Percentiles rank a stretch among this genome's conserved stretches.
phyloP scores from a whole-genome alignment of 2,888 invertebrate species.

The Andrena flavipes region DNA sequence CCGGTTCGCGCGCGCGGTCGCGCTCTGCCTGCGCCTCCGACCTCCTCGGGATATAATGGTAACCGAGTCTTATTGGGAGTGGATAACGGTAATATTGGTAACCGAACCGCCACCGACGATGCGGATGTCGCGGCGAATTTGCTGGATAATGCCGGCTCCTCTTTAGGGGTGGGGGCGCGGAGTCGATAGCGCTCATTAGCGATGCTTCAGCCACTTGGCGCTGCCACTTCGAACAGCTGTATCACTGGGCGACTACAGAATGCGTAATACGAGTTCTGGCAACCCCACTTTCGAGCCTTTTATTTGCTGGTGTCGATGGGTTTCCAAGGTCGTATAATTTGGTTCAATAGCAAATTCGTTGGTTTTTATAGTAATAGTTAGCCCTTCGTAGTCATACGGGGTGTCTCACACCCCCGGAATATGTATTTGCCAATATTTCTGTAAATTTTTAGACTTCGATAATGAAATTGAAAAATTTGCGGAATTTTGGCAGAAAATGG shows the following conservation, averaged over 20 bases:
- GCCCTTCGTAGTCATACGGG: too few species aligned
- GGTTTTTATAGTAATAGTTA: too few species aligned
- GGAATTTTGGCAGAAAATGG: too few species aligned
- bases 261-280: too few species aligned
- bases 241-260: neutral
- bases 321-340: too few species aligned
- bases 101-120: constrained; percentile 34
- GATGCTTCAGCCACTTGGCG: neutral
- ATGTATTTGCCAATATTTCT: too few species aligned
- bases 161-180: neutral
- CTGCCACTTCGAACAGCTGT: neutral
- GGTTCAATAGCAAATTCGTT: too few species aligned
- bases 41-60: constrained; percentile 37
- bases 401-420: too few species aligned
- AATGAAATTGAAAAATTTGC: too few species aligned
- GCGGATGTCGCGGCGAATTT: constrained; percentile 33
- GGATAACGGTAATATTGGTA: constrained; percentile 13
- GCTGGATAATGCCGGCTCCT: neutral
- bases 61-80: constrained; percentile 1
- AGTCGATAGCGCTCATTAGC: constrained; percentile 24
- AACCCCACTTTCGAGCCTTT: too few species aligned
- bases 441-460: too few species aligned
- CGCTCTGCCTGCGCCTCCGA: neutral
- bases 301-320: too few species aligned
- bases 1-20: constrained; percentile 7